Evolutionary conservation across 2,113 vertebrate genomes (phyloP).

Genomic region (Turnix velox): DNA sequence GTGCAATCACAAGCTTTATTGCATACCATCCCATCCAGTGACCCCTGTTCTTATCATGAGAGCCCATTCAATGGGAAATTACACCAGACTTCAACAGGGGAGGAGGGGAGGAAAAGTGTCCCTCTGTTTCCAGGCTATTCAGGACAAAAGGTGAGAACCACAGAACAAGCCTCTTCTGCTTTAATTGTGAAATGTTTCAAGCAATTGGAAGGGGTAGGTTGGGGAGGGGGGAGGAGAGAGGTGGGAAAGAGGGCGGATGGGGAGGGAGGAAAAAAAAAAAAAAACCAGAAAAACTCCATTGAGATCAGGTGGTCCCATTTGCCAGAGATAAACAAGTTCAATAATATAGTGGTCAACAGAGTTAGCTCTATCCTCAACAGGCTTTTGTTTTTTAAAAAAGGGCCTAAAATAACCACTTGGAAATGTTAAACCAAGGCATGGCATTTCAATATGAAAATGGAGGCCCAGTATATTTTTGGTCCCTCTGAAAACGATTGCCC

Average conservation of each 20-base stretch:
- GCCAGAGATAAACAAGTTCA: conserved; percentile 73
- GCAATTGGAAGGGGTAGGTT: neutral
- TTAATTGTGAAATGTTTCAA: conserved; percentile 70
- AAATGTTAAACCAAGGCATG: conserved; percentile 77
- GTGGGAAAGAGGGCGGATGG: neutral
- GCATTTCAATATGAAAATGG: conserved; percentile 78
- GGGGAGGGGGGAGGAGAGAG: neutral
- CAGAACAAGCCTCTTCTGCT: conserved; percentile 71
- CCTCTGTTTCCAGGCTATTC: conserved; percentile 75
- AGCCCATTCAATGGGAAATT: conserved; percentile 76
- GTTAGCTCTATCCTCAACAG: conserved; percentile 75
- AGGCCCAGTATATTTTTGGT: conserved; percentile 67
- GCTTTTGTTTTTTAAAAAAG: conserved; percentile 78
- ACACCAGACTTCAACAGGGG: conserved; percentile 71
- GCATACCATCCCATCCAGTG: conserved; percentile 73
- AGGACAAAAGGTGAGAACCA: conserved; percentile 75
- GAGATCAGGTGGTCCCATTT: conserved; percentile 75
- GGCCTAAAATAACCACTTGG: conserved; percentile 78
- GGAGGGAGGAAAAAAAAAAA: neutral
- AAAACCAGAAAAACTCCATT: conserved; percentile 66
- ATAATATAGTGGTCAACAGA: conserved; percentile 75
- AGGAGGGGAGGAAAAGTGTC: too few relatives aligned
- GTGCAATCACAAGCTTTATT: conserved; percentile 76
- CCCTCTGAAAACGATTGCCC: conserved; percentile 72
- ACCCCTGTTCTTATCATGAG: conserved; percentile 76